phyloP scores from a whole-genome alignment of 2,888 invertebrate species.

The Microctonus aethiopoides region DNA sequence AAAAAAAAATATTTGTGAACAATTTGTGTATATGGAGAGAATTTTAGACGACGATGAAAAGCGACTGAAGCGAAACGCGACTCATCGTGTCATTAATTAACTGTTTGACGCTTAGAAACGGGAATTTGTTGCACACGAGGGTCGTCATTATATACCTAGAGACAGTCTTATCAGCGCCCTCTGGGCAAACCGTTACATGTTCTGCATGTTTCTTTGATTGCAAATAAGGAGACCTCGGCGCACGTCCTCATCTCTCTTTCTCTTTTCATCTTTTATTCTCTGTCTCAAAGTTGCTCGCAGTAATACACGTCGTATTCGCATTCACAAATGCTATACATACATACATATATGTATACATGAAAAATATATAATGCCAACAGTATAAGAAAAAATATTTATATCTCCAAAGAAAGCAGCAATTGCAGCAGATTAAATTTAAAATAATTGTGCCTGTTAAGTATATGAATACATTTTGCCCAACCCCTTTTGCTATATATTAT shows the following conservation, averaged over 20 bases:
- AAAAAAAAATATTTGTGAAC: no score
- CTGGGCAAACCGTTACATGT: conserved; percentile 34
- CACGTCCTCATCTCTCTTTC: conserved; percentile 30
- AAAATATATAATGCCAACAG: not conserved
- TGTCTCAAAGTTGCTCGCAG: not conserved
- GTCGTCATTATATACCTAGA: conserved; percentile 32
- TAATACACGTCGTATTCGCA: not conserved
- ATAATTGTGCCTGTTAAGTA: not conserved
- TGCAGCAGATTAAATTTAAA: not conserved
- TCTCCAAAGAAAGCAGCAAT: not conserved
- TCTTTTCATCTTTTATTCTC: not conserved
- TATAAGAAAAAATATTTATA: not conserved
- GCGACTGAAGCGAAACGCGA: conserved; percentile 43
- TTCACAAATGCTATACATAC: not conserved
- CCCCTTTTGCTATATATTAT: not conserved
- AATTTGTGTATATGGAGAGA: not conserved
- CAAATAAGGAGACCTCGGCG: conserved; percentile 41
- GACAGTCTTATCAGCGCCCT: conserved; percentile 21
- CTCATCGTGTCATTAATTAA: conserved; percentile 55
- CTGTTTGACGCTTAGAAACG: conserved; percentile 49
- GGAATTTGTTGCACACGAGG: conserved; percentile 39
- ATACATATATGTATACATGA: not conserved
- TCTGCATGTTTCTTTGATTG: conserved; percentile 42
- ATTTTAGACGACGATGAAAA: conserved; percentile 30
- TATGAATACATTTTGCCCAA: not conserved